These are phyloP conservation scores for Hepsetus odoe DNA, from an alignment of 2,113 vertebrate species.

Conservation along the genomic window DNA sequence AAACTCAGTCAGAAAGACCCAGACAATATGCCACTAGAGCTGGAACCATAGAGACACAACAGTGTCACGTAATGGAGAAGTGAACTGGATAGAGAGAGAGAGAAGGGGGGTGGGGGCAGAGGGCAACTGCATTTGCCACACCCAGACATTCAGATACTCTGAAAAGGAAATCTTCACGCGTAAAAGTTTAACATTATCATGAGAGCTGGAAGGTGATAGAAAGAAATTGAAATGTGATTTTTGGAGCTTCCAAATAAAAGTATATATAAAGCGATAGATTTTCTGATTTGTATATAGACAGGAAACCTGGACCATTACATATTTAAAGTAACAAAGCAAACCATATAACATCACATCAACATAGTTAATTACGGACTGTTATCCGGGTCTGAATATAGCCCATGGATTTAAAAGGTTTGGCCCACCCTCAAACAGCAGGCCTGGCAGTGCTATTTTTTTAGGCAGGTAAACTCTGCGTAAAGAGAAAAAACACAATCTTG, in stretches of 20 bases:
- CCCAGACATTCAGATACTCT: conserved; percentile 41
- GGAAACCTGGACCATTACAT: no score
- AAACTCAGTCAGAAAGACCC: conserved; percentile 53
- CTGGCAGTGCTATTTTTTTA: no score
- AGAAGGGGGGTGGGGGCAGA: conserved; percentile 3
- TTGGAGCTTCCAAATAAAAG: background rate
- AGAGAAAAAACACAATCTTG: no score
- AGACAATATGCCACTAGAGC: conserved; percentile 5
- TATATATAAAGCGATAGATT: no score
- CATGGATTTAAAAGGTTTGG: no score
- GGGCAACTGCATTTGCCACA: conserved; percentile 16
- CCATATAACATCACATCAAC: no score
- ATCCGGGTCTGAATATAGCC: no score
- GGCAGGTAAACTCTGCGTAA: no score
- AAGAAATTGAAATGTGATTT: background rate
- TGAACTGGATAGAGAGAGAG: background rate
- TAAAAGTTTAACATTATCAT: background rate
- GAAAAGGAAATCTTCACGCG: conserved; percentile 8
- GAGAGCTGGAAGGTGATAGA: background rate
- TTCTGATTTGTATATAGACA: no score
- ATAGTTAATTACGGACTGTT: no score
- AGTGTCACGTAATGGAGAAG: background rate
- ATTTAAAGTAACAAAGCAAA: no score
- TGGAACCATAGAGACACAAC: conserved; percentile 9
- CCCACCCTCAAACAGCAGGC: no score